Conservation (phyloP, 2,797 vertebrate species). For the Cynopterus sphinx region DNA sequence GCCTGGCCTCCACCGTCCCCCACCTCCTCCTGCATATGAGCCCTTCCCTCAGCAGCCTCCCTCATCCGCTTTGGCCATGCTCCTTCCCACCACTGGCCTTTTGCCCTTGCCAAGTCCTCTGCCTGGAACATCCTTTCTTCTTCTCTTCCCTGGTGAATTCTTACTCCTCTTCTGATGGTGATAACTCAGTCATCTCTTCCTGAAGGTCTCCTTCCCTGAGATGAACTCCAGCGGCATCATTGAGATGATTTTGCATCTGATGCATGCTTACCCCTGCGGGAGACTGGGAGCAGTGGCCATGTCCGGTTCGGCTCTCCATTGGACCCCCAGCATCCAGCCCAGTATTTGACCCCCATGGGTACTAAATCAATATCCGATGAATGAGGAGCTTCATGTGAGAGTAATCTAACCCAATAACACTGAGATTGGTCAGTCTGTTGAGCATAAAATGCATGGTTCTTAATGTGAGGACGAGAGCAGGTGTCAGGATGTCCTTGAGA, state of each 20-base stretch:
- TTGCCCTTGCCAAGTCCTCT: neutral
- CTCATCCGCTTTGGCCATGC: neutral
- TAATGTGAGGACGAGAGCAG: neutral
- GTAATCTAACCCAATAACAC: neutral
- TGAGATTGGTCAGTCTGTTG: neutral
- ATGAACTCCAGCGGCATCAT: neutral
- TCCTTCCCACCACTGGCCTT: accelerated
- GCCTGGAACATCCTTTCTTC: neutral
- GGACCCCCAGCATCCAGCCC: neutral
- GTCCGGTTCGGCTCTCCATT: neutral
- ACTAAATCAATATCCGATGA: neutral
- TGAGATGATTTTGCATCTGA: neutral
- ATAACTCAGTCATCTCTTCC: neutral
- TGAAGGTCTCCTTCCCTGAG: neutral
- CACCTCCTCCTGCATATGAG: neutral
- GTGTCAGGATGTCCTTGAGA: neutral
- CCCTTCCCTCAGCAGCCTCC: neutral
- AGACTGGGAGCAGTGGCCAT: neutral
- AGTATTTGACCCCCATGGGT: neutral
- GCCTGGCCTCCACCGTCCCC: neutral
- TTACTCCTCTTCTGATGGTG: neutral
- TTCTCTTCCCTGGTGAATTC: neutral
- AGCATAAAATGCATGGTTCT: neutral
- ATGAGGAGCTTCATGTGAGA: neutral
- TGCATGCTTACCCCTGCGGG: neutral